phyloP scores from a whole-genome alignment of 1,140 invertebrate species.

The Mya arenaria region DNA sequence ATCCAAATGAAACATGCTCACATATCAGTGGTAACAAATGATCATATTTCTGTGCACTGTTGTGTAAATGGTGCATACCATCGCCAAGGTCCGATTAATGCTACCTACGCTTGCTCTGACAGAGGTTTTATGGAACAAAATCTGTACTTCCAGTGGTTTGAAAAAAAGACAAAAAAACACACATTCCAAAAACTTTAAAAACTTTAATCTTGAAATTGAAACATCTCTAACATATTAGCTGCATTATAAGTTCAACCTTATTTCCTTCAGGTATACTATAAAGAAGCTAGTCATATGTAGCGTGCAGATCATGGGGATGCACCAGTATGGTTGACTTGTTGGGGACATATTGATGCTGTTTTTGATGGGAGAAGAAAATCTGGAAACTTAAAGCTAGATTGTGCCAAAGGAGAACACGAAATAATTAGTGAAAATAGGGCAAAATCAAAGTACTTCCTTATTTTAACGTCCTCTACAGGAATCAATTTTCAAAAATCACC shows the following conservation, averaged over 20 bases:
- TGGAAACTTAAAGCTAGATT: constrained; percentile 25
- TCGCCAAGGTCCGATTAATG: too few species aligned
- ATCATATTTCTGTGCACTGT: too few species aligned
- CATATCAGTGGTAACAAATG: too few species aligned
- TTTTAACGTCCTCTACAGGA: constrained; percentile 11
- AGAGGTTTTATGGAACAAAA: not conserved
- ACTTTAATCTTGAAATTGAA: not conserved
- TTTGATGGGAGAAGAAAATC: constrained; percentile 24
- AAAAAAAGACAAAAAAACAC: not conserved
- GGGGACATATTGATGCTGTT: constrained; percentile 26
- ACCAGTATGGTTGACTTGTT: constrained; percentile 16
- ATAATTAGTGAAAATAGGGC: constrained; percentile 16
- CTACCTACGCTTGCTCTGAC: too few species aligned
- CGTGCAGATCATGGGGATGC: constrained; percentile 28
- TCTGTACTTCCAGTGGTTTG: not conserved
- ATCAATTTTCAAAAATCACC: not conserved
- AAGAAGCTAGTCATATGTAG: constrained; percentile 14
- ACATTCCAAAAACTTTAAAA: not conserved
- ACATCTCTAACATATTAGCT: not conserved
- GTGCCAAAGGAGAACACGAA: constrained; percentile 29
- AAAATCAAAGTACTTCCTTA: constrained; percentile 28
- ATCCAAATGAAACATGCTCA: too few species aligned
- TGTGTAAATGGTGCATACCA: too few species aligned
- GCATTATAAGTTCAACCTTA: not conserved
- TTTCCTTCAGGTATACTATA: constrained; percentile 25